These are phyloP conservation scores for Onthophagus sagittarius DNA, from an alignment of 2,888 invertebrate species.

Conservation along the genomic window DNA sequence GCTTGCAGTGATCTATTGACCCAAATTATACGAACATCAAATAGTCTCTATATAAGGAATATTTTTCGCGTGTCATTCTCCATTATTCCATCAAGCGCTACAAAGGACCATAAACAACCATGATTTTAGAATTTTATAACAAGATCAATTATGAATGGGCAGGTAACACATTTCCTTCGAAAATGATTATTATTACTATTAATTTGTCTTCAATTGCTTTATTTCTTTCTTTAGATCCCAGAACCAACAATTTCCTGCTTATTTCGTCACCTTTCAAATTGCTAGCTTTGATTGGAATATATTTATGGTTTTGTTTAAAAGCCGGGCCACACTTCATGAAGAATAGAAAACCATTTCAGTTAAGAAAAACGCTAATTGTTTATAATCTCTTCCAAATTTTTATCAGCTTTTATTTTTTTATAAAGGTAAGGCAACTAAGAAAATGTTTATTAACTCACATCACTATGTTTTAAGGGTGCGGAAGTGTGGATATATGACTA, in stretches of 20 bases:
- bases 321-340: slow-evolving; percentile 65
- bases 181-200: not conserved
- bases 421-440: slow-evolving; percentile 32
- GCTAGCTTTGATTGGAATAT: slow-evolving; percentile 50
- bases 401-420: slow-evolving; percentile 34
- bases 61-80: too few relatives aligned
- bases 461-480: not conserved
- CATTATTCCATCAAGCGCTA: too few relatives aligned
- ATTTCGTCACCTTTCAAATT: slow-evolving; percentile 51
- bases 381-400: slow-evolving; percentile 65
- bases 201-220: not conserved
- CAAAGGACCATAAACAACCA: not conserved
- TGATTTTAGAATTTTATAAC: not conserved
- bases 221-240: slow-evolving; percentile 53
- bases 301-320: slow-evolving; percentile 55
- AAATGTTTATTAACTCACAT: not conserved
- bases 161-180: not conserved
- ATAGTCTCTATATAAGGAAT: too few relatives aligned
- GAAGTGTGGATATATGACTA: not conserved
- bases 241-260: slow-evolving; percentile 54
- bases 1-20: too few relatives aligned
- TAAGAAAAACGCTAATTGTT: slow-evolving; percentile 57
- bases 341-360: slow-evolving; percentile 57
- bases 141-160: not conserved
- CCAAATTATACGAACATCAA: too few relatives aligned